A percentile compares a stretch with the other conserved stretches of the same genome.
Evolutionary conservation across 2,797 vertebrate species (phyloP).

Genomic region (Neomorphus geoffroyi): DNA sequence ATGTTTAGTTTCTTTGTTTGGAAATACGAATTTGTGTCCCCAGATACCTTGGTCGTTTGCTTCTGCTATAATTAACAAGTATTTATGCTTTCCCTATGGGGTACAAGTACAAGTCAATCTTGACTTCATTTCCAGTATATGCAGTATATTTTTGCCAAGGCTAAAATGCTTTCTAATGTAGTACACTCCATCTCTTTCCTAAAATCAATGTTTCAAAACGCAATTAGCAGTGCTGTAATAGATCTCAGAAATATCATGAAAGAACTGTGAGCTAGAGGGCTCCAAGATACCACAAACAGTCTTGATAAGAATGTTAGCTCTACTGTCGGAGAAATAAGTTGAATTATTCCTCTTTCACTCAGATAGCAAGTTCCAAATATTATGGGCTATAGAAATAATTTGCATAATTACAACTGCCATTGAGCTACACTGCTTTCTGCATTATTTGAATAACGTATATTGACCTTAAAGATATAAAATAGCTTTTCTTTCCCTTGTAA

Average conservation of each 20-base stretch:
- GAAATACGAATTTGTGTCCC: conserved; percentile 20
- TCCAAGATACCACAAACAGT: not conserved
- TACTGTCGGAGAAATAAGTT: not conserved
- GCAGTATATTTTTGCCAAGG: not conserved
- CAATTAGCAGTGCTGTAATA: conserved; percentile 42
- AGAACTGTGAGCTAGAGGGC: conserved; percentile 18
- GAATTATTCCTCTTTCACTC: not conserved
- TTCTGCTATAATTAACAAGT: conserved; percentile 56
- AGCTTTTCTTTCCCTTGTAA: not conserved
- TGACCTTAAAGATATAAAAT: not conserved
- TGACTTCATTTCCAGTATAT: conserved; percentile 5
- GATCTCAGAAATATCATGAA: conserved; percentile 17
- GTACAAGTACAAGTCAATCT: conserved; percentile 39
- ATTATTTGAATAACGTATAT: not conserved
- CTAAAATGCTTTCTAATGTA: conserved; percentile 20
- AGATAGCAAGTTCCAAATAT: not conserved
- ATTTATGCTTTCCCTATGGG: conserved; percentile 27
- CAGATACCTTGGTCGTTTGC: not conserved
- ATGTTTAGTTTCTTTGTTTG: conserved; percentile 36
- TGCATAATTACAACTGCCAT: not conserved
- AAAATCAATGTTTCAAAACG: conserved; percentile 55
- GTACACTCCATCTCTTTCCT: conserved; percentile 14
- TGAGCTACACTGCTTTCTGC: not conserved
- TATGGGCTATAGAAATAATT: not conserved
- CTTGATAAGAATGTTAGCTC: not conserved